Base-by-base conservation (phyloP, 2,113 vertebrate species). In the Sprattus sprattus region DNA sequence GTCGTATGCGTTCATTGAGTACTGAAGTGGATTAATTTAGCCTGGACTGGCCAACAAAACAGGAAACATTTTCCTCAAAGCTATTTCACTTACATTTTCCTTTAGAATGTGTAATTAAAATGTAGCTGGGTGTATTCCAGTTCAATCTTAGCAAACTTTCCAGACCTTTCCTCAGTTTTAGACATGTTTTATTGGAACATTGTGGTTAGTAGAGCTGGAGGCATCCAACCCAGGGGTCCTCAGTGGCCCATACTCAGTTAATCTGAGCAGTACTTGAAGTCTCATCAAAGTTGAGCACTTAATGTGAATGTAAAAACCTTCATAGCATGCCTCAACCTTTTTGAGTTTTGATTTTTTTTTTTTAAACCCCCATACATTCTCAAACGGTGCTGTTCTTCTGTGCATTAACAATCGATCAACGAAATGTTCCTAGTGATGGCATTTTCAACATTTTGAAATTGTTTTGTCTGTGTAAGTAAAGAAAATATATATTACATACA, bases 181-280 rank as follows among this genome's bases (percentile, higher is more conserved):
- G 71, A 39, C 13, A 39, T 39, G n/a, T 39, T 75, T 75, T 75
- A 11, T 75, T 78, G 71, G 28, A 78, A 11, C 10, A 39, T 39
- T 39, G 15, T 78, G 71, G 71, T 32, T 28, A 78, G 22, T 64
- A 64, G 60, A 64, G 67, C 11, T 75, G 28, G 11, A 39, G 71
- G 11, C 71, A 0, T 78, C 25, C 28, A 75, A 16, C 9, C 28
- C 71, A 78, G 11, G 71, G 71, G 71, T 78, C 25, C 71, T 13
- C 9, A 1, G 28, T 39, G 71, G 71, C 11, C 71, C 39, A 6
- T 39, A 6, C 71, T 78, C 5, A 13, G 71, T 78, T 28, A 11
- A 71, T 71, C 71, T 78, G 71, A 78, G 71, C 71, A 78, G 71
- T 78, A 78, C 71, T 78, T 78, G 71, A 78, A 78, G 32, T 32